phyloP scores from a whole-genome alignment of 2,797 vertebrate species.

The Acomys russatus region DNA sequence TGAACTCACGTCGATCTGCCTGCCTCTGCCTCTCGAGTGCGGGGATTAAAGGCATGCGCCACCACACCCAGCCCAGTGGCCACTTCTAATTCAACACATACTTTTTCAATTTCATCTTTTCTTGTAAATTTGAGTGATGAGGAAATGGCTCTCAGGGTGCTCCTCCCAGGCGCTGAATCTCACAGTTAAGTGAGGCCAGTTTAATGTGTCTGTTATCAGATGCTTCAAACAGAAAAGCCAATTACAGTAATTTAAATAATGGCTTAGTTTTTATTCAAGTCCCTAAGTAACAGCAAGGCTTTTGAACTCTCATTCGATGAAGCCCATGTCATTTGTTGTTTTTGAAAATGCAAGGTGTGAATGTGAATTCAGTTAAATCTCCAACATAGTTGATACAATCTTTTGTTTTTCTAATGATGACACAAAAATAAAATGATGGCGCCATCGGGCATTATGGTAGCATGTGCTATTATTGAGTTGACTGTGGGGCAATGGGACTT shows the following conservation, averaged over 20 bases:
- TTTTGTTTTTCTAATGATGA: constrained; percentile 4
- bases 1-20: no score
- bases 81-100: neutral
- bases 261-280: constrained; percentile 62
- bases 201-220: constrained; percentile 53
- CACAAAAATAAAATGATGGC: neutral
- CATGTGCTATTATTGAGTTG: neutral
- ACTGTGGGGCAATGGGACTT: neutral
- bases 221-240: constrained; percentile 59
- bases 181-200: neutral
- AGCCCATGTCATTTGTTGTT: constrained; percentile 1
- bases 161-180: neutral
- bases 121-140: neutral
- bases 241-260: constrained; percentile 70
- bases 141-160: rapidly evolving
- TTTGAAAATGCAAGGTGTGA: neutral
- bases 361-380: neutral
- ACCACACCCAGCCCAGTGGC: no score
- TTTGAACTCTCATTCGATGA: neutral
- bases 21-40: no score
- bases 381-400: neutral
- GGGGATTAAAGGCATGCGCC: no score
- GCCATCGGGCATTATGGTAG: neutral
- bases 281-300: constrained; percentile 40
- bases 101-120: neutral